Conservation (phyloP, 1,140 invertebrate genomes). For the Macrobrachium rosenbergii region DNA sequence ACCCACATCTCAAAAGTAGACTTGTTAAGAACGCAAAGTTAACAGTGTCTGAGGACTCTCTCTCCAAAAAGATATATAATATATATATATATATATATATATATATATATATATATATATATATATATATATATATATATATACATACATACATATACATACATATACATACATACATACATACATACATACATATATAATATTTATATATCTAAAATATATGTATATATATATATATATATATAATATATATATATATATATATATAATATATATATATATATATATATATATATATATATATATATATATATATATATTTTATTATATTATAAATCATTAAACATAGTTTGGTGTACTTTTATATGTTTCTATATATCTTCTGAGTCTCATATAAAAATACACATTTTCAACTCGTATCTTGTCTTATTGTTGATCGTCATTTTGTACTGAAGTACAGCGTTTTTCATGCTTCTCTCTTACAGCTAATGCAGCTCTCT, state of each 20-base stretch:
- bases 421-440: background rate
- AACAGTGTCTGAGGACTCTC: too few species aligned
- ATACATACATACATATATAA: background rate
- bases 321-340: too few species aligned
- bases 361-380: too few species aligned
- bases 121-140: background rate
- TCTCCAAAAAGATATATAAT: background rate
- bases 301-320: background rate
- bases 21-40: too few species aligned
- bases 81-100: background rate
- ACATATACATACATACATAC: background rate
- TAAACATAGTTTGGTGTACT: too few species aligned
- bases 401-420: too few species aligned
- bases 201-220: background rate
- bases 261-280: background rate
- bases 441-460: too few species aligned
- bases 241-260: constrained; percentile 12
- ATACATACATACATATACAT: background rate
- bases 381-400: too few species aligned
- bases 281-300: background rate
- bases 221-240: constrained; percentile 13
- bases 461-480: too few species aligned
- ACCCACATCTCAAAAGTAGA: too few species aligned
- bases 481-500: too few species aligned
- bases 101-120: constrained; percentile 17